Base-by-base conservation (phyloP, 2,888 invertebrate species). In the Aspidiotus destructor region DNA sequence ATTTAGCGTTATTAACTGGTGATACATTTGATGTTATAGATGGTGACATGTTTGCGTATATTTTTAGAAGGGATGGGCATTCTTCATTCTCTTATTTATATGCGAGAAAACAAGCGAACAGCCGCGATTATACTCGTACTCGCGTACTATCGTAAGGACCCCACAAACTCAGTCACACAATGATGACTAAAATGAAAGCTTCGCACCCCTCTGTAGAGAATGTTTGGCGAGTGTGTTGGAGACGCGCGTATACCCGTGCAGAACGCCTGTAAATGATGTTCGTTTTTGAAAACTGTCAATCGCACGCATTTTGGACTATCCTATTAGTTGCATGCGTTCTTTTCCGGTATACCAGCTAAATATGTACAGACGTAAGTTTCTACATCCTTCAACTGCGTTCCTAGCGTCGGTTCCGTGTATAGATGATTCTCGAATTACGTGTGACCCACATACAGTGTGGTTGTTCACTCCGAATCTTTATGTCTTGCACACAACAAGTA, bases 251-350 rank as follows among this genome's bases (percentile, higher is more conserved):
- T 17, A 41, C 28, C 28, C 28, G 28, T 28, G 28, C 28, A 28
- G 28, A 65, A 65, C 57, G 65, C 57, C 65, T 65, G 65, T 57
- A 65, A 65, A 57, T 65, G 65, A 65, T 68, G 68, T 68, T 61
- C 61, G 60, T 68, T 68, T 68, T 68, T 61, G 68, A 68, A 68
- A 68, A 61, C 65, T 65, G 65, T 65, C 65, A 65, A 65, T 65
- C 65, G 65, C 65, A 65, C 57, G 44, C 65, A 65, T 65, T 57
- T 65, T 57, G 57, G 65, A 65, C 65, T 58, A 57, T 65, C 65
- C 65, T 65, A 65, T 65, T 65, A 65, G 55, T 65, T 65, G 65
- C 65, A 65, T 58, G 65, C 55, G 65, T 65, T 60, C 60, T 40
- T 28, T 40, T 60, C 60, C 28, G 10, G 28, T 41, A 40, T 40